phyloP scores from a whole-genome alignment of 1,140 invertebrate species.

The Drosophila hydei region DNA sequence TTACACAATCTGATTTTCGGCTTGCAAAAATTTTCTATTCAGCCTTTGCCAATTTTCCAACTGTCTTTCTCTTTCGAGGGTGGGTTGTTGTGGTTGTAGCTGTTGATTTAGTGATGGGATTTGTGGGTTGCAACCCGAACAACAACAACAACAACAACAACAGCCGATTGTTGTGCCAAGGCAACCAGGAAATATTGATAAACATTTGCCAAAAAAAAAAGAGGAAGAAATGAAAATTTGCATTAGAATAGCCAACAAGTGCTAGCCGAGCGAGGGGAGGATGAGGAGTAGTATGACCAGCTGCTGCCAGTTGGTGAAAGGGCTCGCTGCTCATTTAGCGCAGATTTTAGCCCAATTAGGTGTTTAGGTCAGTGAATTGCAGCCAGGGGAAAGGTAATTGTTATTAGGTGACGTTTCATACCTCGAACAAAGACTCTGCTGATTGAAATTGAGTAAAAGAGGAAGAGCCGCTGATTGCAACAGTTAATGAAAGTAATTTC shows the following conservation, averaged over 20 bases:
- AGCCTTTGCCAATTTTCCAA: constrained; percentile 68
- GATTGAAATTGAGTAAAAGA: not conserved
- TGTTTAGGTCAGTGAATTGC: constrained; percentile 24
- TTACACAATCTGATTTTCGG: constrained; percentile 83
- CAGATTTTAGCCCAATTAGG: constrained; percentile 60
- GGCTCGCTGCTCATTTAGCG: constrained; percentile 62
- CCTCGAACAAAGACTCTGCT: not conserved
- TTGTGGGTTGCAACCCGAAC: constrained; percentile 62
- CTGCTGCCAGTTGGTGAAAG: constrained; percentile 51
- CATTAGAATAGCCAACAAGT: constrained; percentile 69
- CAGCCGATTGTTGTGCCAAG: constrained; percentile 56
- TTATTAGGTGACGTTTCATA: constrained; percentile 31
- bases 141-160: constrained; percentile 13
- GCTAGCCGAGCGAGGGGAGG: not conserved
- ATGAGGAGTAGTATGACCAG: constrained; percentile 15
- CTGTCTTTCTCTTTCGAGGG: constrained; percentile 23
- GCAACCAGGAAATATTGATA: constrained; percentile 79
- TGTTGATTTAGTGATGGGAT: constrained; percentile 80
- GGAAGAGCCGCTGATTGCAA: not conserved
- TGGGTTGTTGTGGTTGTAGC: constrained; percentile 72
- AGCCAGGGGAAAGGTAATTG: constrained; percentile 54
- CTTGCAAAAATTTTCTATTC: constrained; percentile 76
- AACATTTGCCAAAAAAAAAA: constrained; percentile 50
- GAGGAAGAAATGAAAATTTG: constrained; percentile 53
- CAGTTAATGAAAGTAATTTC: not conserved